phyloP scores from a whole-genome alignment of 2,888 invertebrate species.

The Pristionchus arcanus region DNA sequence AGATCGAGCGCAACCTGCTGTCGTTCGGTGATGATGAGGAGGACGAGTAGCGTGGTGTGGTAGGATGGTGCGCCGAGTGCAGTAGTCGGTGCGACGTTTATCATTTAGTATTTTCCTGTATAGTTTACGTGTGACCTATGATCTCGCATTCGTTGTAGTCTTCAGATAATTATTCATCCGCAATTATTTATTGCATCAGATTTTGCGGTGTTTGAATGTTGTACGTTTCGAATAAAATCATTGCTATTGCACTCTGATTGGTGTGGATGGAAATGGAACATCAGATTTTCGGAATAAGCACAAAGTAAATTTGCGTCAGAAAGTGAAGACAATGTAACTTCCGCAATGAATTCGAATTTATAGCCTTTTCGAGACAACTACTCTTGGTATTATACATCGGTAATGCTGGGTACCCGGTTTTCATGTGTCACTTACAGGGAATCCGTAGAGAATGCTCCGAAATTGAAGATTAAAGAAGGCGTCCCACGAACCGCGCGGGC shows the following conservation, averaged over 20 bases:
- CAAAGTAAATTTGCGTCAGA: no score
- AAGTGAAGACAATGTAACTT: no score
- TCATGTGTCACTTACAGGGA: no score
- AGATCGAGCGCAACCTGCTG: slow-evolving; percentile 62
- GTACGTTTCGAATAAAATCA: not conserved
- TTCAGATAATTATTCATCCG: not conserved
- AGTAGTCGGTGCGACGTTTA: not conserved
- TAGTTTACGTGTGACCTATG: not conserved
- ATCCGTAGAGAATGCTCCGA: no score
- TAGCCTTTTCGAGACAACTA: no score
- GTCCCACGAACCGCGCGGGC: no score
- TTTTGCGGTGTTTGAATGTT: not conserved
- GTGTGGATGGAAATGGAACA: no score
- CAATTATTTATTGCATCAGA: slow-evolving; percentile 1
- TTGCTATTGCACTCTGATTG: not conserved
- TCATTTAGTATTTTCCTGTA: not conserved
- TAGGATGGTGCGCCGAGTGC: slow-evolving; percentile 15
- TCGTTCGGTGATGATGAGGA: slow-evolving; percentile 74
- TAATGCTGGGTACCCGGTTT: no score
- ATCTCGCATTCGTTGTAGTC: slow-evolving; percentile 33
- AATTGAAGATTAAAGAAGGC: no score
- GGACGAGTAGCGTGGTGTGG: slow-evolving; percentile 59
- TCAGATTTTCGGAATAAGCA: no score
- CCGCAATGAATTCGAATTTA: no score
- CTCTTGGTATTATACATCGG: no score